Base-by-base conservation (phyloP, 2,888 invertebrate species). In the Phlogophora meticulosa region DNA sequence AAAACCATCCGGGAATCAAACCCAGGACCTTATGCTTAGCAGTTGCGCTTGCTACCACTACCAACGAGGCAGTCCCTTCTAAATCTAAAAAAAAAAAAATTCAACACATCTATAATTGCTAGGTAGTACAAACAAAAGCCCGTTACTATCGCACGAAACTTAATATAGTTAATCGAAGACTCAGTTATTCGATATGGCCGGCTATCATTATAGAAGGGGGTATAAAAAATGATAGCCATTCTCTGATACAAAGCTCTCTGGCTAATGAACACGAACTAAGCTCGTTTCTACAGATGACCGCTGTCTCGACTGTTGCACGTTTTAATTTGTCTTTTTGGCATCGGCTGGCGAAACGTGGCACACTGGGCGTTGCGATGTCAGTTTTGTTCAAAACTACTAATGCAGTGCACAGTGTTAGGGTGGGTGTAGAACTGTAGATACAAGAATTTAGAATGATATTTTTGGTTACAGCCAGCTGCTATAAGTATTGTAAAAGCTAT, bases 211-310 rank as follows among this genome's bases (percentile, higher is more conserved):
- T 53, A 68, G 53, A 62, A 51, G 49, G 62, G 76, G 78, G 69
- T 69, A 72, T 69, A 70, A 76, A 79, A 79, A 67, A 71, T 63
- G n/a, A 52, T 65, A 57, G 43, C 78, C 75, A 76, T 82, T 84
- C 83, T 76, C 81, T 78, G 61, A 62, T 75, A 70, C 59, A 64
- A 75, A 81, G 76, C 76, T 81, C 78, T 83, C 72, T 73, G 71
- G 58, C 63, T 82, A 83, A 83, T 84, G 79, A 80, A 75, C 78
- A 79, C 73, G 75, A 82, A 83, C 77, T 78, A 69, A 63, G 64
- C 65, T 71, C 74, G 77, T 59, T 59, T 59, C 71, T 55, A 81
- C 82, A 82, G 78, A 76, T 80, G 79, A 82, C 61, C 72, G 62
- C 64, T 67, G 66, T 78, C 71, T 58, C 66, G 63, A 66, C 53